A percentile compares a stretch with the other conserved stretches of the same genome.
phyloP scores from a whole-genome alignment of 2,888 invertebrate genomes.

The Poecilobothrus nobilitatus region DNA sequence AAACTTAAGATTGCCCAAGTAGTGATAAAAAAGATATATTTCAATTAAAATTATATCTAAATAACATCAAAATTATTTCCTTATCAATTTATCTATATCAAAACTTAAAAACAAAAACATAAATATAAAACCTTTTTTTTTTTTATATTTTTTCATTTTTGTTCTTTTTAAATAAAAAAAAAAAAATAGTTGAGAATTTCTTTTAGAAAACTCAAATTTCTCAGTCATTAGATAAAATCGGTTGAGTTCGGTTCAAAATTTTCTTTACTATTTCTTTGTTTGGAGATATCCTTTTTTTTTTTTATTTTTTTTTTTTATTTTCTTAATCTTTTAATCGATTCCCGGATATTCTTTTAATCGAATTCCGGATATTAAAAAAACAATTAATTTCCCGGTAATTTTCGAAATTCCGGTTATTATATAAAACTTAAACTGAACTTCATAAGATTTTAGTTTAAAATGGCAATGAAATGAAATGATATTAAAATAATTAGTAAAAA shows the following conservation, averaged over 20 bases:
- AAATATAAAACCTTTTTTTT: background rate
- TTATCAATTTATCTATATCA: background rate
- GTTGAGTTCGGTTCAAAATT: background rate
- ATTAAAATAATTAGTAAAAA: background rate
- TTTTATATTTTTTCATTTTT: too few relatives aligned
- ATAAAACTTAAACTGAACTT: too few relatives aligned
- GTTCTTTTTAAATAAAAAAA: too few relatives aligned
- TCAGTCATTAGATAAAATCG: background rate
- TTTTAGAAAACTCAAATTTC: background rate
- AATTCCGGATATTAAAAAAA: too few relatives aligned
- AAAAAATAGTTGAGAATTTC: background rate
- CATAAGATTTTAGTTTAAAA: too few relatives aligned
- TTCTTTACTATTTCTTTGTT: background rate
- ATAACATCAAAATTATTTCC: conserved; percentile 8
- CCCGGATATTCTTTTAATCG: too few relatives aligned
- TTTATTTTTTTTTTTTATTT: too few relatives aligned
- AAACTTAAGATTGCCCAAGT: background rate
- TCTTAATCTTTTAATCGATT: too few relatives aligned
- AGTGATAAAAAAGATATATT: background rate
- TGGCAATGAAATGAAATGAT: too few relatives aligned
- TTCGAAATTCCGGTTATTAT: too few relatives aligned
- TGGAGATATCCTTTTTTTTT: too few relatives aligned
- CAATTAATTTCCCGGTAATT: too few relatives aligned
- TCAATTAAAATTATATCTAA: conserved; percentile 1
- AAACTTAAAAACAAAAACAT: conserved; percentile 12